A percentile compares a stretch with the other conserved stretches of the same genome.
Conservation (phyloP, 2,797 vertebrate species). For the Trematomus bernacchii region DNA sequence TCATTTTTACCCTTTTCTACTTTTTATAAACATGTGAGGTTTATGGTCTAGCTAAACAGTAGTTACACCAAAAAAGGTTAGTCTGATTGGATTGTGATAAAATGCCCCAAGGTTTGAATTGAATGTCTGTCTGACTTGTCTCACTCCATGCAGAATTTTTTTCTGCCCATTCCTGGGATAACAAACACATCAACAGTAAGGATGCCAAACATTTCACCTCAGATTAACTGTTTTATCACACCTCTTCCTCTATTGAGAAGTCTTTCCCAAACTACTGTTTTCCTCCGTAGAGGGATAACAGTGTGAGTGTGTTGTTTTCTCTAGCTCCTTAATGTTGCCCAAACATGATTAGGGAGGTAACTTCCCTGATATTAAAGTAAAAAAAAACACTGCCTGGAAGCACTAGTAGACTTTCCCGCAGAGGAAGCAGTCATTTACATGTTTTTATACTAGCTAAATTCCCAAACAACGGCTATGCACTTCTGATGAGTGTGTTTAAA, state of each 20-base stretch:
- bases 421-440: slow-evolving; percentile 45
- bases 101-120: not conserved
- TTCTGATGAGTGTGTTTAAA: slow-evolving; percentile 1
- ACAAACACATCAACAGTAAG: too few species aligned
- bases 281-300: not conserved
- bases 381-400: slow-evolving; percentile 18
- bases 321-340: slow-evolving; percentile 31
- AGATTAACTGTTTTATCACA: not conserved
- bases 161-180: not conserved
- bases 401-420: slow-evolving; percentile 24
- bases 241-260: not conserved
- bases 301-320: slow-evolving; percentile 16
- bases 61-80: not conserved
- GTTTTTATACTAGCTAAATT: slow-evolving; percentile 27
- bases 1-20: not conserved
- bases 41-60: not conserved
- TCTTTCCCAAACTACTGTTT: slow-evolving; percentile 1
- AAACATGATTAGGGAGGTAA: slow-evolving; percentile 45
- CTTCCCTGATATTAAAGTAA: slow-evolving; percentile 33
- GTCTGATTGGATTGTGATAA: not conserved
- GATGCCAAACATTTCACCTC: not conserved
- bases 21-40: not conserved
- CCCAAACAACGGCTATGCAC: not conserved
- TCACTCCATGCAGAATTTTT: not conserved
- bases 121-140: not conserved